Evolutionary conservation across 1,140 invertebrate species (phyloP), one percentile per base, ranked within the genome.

Genomic region (Psilanteris sp.): DNA sequence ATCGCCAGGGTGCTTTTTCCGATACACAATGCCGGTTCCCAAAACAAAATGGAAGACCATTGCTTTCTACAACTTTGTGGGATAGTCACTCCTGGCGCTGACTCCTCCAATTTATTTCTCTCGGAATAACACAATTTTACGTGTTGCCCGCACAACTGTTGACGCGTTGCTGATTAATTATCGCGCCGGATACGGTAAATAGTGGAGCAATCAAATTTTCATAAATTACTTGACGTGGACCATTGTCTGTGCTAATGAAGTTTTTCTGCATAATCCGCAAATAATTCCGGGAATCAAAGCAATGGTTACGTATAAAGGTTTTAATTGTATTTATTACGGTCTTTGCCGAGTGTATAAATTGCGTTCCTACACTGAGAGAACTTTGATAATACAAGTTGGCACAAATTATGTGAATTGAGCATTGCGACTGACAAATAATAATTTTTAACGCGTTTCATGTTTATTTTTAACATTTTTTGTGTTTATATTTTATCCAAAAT

Each of bases 51-150:
- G 39, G 20, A 70, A 52, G 31, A 48, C 22, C 44, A 37, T 52
- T 36, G 34, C 22, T 57, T 50, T 43, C 34, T 52, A 54, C 48
- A 55, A 55, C 36, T 74, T 74, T 74, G 70, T 66, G 36, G 46
- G 43, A 66, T 61, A 74, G 70, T 74, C 54, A 67, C 54, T 54
- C 22, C 59, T 66, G 70, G 27, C 36, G n/a, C 52, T 59, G 61
- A 66, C 61, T 74, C 15, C 44, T 64, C 59, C 52, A 54, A 67
- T 75, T 75, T 75, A 68, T 75, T 67, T 67, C 39, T 32, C 46
- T 14, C 20, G 15, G 9, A 59, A 16, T 27, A 64, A 48, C 48
- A 37, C 22, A 37, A 24, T 71, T 71, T 54, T 61, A 71, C 20
- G 46, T 61, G 67, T 36, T 70, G 14, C 11, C 32, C 3, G 37